These are phyloP conservation scores for Hexactinellida sp. DNA, from an alignment of 37 sponge, comb jelly and placozoan genomes.

Conservation along the genomic window DNA sequence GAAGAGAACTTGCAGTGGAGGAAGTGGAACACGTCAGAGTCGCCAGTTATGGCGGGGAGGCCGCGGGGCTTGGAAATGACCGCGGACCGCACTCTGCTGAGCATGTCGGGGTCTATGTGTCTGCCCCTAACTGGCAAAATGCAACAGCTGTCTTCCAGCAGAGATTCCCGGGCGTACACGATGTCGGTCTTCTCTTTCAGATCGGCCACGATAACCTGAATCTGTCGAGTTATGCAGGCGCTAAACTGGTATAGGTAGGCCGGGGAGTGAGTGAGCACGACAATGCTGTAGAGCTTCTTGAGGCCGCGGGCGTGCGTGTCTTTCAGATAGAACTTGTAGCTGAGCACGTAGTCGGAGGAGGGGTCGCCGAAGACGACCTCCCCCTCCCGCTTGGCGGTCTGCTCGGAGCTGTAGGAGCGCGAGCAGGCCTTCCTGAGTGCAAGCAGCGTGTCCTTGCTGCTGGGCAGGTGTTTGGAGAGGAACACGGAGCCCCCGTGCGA, in stretches of 20 bases:
- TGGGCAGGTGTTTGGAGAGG: not conserved
- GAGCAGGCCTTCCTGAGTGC: not conserved
- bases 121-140: not conserved
- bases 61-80: not conserved
- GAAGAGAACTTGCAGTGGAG: not conserved
- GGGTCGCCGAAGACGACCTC: not conserved
- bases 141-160: not conserved
- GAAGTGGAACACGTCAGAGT: not conserved
- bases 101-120: not conserved
- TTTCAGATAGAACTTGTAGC: constrained; percentile 7
- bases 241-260: not conserved
- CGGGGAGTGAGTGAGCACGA: not conserved
- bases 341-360: constrained; percentile 12
- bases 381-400: not conserved
- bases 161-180: not conserved
- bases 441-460: not conserved
- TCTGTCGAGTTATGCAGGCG: not conserved
- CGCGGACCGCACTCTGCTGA: not conserved
- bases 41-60: not conserved
- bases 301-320: not conserved
- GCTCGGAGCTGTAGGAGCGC: not conserved
- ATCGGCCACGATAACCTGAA: not conserved
- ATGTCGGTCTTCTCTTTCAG: not conserved
- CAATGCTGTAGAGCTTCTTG: not conserved
- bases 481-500: not conserved